Evolutionary conservation across 1,140 invertebrate genomes (phyloP), one percentile per base, ranked within the genome.

Genomic region (Diorhabda sublineata): DNA sequence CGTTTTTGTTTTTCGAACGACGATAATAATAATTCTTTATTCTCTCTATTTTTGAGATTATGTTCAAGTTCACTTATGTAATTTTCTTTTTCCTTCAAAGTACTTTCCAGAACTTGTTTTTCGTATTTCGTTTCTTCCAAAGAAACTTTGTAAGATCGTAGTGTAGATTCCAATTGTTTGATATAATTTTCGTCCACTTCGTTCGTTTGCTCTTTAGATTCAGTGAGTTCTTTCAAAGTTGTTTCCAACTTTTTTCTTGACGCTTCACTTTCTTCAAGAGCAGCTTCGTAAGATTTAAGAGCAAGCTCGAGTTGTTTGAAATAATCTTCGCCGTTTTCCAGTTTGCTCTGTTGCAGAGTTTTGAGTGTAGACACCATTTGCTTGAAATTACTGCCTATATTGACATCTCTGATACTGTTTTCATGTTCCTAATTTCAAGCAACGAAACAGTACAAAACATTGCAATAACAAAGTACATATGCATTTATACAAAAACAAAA

Each of bases 1-100:
- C 43, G 62, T 26, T 57, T 66, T 42, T 78, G 75, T 70, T 73
- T 69, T 8, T 79, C 73, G 45, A 75, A 52, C 56, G 75, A 73
- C 11, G 63, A 64, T n/a, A 58, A 58, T 26, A 61, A 47, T 5
- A 8, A 9, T 57, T 68, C 26, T 41, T 45, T 68, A 7, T 71
- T 67, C 7, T 61, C 41, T n/a, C 64, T 72, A 58, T 72, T 69
- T 52, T 52, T 52, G n/a, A 52, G 47, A n/a, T 52, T 61, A 61
- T 61, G 3, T 61, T 61, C 41, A n/a, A 65, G 59, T 26, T 64
- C 63, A 3, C 43, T 69, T 58, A 65, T 65, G 59, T 57, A 63
- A 67, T 58, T 65, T 56, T 72, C 63, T 69, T 71, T 71, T 9
- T 72, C 70, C 58, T 72, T 45, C 47, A 56, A n/a, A 41, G 45